A percentile compares a stretch with the other conserved stretches of the same genome.
phyloP scores from a whole-genome alignment of 1,140 invertebrate genomes.

The Lithobius niger region DNA sequence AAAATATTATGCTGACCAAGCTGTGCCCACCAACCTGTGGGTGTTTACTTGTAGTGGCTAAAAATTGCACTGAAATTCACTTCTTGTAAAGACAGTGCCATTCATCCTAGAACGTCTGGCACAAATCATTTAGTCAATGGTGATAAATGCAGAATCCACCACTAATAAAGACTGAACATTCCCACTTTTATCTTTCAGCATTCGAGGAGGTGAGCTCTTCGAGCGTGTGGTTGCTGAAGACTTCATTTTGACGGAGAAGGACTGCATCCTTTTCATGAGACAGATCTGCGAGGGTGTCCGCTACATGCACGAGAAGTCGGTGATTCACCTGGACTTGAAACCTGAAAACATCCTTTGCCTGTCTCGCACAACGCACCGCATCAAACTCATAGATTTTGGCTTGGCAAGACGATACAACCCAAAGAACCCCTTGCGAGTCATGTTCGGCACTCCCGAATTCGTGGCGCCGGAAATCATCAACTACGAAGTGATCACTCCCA shows the following conservation, averaged over 20 bases:
- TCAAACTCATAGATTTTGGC: slow-evolving; percentile 87
- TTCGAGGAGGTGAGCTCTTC: slow-evolving; percentile 82
- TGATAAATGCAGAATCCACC: too few species aligned
- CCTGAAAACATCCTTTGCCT: slow-evolving; percentile 89
- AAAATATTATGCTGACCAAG: too few species aligned
- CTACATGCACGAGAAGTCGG: slow-evolving; percentile 74
- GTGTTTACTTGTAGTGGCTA: too few species aligned
- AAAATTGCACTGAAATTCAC: too few species aligned
- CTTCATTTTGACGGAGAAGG: slow-evolving; percentile 76
- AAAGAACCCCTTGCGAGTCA: slow-evolving; percentile 52
- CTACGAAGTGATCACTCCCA: slow-evolving; percentile 69
- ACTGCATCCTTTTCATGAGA: slow-evolving; percentile 77
- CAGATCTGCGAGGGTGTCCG: slow-evolving; percentile 79
- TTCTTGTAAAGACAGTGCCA: too few species aligned
- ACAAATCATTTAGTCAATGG: too few species aligned
- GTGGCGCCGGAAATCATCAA: slow-evolving; percentile 86
- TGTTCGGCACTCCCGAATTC: slow-evolving; percentile 88
- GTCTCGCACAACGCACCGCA: slow-evolving; percentile 58
- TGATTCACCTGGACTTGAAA: slow-evolving; percentile 84
- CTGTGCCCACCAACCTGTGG: too few species aligned
- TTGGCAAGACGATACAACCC: slow-evolving; percentile 62
- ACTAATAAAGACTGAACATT: too few species aligned
- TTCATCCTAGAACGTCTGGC: too few species aligned
- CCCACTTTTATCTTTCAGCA: slow-evolving; percentile 42
- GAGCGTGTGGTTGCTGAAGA: slow-evolving; percentile 83